Evolutionary conservation across 2,797 vertebrate species (phyloP).

Genomic region (Gorsachius magnificus): DNA sequence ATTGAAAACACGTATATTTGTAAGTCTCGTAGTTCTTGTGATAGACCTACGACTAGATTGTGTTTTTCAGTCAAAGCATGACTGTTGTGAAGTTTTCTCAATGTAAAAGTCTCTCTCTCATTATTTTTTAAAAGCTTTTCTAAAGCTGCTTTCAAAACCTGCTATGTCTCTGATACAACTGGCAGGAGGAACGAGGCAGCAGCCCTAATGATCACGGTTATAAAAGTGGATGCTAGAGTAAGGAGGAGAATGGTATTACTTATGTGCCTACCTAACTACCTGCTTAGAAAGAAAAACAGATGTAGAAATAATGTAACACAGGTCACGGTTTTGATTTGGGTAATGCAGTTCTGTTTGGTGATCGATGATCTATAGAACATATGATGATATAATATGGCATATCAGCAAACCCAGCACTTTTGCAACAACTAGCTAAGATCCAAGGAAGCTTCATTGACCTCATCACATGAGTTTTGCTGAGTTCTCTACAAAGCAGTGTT

Average conservation of each 20-base stretch:
- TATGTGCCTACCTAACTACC: not conserved
- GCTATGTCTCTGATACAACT: not conserved
- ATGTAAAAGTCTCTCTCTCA: not conserved
- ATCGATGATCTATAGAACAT: not conserved
- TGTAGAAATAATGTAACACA: not conserved
- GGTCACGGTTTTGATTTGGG: not conserved
- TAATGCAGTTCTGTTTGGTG: not conserved
- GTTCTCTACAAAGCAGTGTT: not conserved
- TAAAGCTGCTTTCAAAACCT: not conserved
- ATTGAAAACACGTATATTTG: not conserved
- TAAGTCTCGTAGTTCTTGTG: not conserved
- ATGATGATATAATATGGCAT: not conserved
- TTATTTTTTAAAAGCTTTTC: not conserved
- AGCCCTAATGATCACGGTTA: not conserved
- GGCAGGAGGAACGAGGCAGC: not conserved
- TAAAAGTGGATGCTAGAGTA: not conserved
- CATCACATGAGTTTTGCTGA: constrained; percentile 2
- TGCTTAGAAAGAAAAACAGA: not conserved
- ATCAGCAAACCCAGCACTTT: not conserved
- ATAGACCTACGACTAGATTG: not conserved
- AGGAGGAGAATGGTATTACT: not conserved
- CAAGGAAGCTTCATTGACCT: not conserved
- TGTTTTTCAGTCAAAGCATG: not conserved
- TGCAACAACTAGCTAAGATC: not conserved
- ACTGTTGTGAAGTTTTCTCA: not conserved